Base-by-base conservation (phyloP, 2,113 vertebrate species). In the Oncorhynchus mykiss region DNA sequence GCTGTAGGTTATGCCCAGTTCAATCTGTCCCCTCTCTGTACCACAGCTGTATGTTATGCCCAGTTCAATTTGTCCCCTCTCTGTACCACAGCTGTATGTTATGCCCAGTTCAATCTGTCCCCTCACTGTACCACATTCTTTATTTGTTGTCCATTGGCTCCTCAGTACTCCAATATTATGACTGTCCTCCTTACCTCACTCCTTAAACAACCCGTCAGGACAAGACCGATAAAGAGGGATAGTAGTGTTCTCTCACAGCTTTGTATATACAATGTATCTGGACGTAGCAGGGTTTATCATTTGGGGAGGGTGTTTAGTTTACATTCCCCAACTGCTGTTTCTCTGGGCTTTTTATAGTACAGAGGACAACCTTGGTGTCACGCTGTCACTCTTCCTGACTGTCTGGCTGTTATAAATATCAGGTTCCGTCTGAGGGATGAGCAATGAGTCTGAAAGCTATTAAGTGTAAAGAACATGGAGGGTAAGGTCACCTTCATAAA, bases 21-120 rank as follows among this genome's bases (percentile, higher is more conserved):
- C 39, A 48, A 67, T 73, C 49, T 75, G 24, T 49, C 39, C 22
- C 72, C 69, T 72, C 70, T 54, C 27, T 80, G 67, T 78, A 22
- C 70, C 49, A 34, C 24, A 39, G 49, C 80, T 70, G 29, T 67
- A 54, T 78, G 64, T 64, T 34, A 7, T 9, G 20, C 18, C 29
- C 29, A 14, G 48, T n/a, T 29, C 39, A 48, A 67, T 34, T 5
- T 34, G 31, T 34, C 31, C 31, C 31, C 31, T 34, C 31, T 0
- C 31, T 80, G 69, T 78, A 22, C 70, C 49, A 34, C 24, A 34
- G 49, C 77, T 70, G 29, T 67, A 54, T 76, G 67, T 64, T 34
- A 7, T 5, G 13, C 22, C 29, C 29, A 14, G 48, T n/a, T 29
- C 39, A 48, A 67, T 34, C 34, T 34, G 34, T 7, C 34, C 34